These are phyloP conservation scores for Sebastes itinus DNA, from an alignment of 2,797 vertebrate genomes.

Conservation along the genomic window DNA sequence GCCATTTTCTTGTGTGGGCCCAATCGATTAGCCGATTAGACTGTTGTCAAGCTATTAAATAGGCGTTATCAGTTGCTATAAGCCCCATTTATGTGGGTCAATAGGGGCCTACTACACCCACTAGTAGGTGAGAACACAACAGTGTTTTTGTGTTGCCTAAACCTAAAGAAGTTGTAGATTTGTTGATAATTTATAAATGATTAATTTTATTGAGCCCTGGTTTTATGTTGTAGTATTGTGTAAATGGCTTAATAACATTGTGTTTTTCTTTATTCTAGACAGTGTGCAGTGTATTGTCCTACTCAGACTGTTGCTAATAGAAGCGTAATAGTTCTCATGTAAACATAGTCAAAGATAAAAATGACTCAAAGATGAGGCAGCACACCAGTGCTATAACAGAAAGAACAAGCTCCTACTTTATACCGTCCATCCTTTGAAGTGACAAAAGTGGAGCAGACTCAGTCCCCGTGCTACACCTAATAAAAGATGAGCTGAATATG, in stretches of 20 bases:
- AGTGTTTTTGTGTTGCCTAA: no score
- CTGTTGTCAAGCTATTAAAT: no score
- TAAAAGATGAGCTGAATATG: slow-evolving; percentile 56
- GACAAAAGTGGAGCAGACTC: slow-evolving; percentile 39
- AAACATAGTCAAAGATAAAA: neutral
- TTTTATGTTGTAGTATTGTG: neutral
- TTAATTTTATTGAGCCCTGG: no score
- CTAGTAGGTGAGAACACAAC: no score
- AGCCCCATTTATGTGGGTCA: no score
- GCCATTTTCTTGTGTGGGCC: no score
- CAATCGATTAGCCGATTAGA: no score
- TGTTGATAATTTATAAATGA: no score
- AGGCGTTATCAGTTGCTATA: no score
- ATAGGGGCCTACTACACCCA: no score
- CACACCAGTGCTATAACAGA: neutral
- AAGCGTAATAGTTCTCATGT: neutral
- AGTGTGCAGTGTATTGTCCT: neutral
- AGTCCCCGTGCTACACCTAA: slow-evolving; percentile 21
- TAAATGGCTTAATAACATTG: neutral
- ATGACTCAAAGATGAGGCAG: neutral
- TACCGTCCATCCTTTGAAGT: slow-evolving; percentile 28
- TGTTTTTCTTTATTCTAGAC: neutral
- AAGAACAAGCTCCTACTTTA: neutral
- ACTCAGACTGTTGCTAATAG: neutral
- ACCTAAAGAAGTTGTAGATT: no score